These are phyloP conservation scores for Illadopsis cleaveri DNA, from an alignment of 2,113 vertebrate genomes.

Conservation along the genomic window DNA sequence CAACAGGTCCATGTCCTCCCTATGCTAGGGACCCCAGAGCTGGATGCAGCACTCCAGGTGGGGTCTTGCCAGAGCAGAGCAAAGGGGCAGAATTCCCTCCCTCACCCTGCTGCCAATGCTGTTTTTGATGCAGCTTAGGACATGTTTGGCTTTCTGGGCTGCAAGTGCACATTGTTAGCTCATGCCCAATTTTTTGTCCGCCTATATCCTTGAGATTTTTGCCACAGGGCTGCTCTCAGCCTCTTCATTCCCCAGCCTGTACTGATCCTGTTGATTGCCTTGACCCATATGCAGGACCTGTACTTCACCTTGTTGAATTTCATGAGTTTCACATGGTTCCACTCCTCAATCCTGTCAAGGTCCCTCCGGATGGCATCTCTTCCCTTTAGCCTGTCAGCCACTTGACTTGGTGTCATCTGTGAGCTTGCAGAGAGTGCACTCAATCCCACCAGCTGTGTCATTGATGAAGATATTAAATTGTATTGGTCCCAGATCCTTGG, in stretches of 20 bases:
- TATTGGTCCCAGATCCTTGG: neutral
- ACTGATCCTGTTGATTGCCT: neutral
- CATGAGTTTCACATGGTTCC: neutral
- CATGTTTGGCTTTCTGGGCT: neutral
- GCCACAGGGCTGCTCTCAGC: neutral
- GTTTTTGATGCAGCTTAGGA: neutral
- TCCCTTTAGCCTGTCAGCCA: neutral
- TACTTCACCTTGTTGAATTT: neutral
- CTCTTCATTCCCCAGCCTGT: neutral
- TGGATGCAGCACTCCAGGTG: neutral
- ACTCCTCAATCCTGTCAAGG: neutral
- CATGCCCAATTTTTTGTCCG: accelerated
- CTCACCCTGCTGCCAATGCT: accelerated
- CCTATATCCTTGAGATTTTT: neutral
- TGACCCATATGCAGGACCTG: neutral
- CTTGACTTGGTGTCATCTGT: neutral
- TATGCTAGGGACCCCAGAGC: neutral
- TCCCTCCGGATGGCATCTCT: neutral
- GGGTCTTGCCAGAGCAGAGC: neutral
- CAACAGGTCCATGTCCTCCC: neutral
- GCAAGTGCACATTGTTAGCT: neutral
- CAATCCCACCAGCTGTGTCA: neutral
- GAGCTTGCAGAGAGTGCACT: neutral
- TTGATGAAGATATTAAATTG: neutral
- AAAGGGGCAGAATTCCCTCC: neutral